Evolutionary conservation across 2,888 invertebrate genomes (phyloP).

Genomic region (Drosophila rellima): DNA sequence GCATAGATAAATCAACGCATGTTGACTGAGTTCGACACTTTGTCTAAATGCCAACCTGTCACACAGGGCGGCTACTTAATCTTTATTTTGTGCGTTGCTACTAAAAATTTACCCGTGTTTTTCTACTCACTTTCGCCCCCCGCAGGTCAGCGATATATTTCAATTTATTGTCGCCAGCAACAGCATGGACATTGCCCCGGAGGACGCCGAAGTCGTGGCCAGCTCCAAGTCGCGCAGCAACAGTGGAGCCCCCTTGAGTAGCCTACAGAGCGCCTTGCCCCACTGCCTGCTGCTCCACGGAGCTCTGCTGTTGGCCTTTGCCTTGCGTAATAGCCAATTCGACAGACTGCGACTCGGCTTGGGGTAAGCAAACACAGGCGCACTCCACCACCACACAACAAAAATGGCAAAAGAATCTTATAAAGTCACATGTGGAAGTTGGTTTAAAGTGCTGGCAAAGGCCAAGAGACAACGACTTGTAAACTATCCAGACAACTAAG

Average conservation of each 20-base stretch:
- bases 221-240: conserved; percentile 86
- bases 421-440: conserved; percentile 26
- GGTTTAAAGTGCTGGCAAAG: conserved; percentile 20
- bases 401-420: conserved; percentile 2
- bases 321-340: conserved; percentile 69
- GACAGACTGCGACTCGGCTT: conserved; percentile 68
- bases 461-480: conserved; percentile 22
- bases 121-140: not conserved
- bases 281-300: conserved; percentile 56
- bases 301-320: conserved; percentile 57
- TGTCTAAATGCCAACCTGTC: conserved; percentile 23
- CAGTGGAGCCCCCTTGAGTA: conserved; percentile 57
- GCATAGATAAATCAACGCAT: conserved; percentile 45
- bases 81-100: conserved; percentile 52
- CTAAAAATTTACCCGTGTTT: conserved; percentile 13
- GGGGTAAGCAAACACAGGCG: conserved; percentile 70
- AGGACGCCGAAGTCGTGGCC: conserved; percentile 86
- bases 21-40: conserved; percentile 47
- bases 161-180: conserved; percentile 87
- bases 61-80: conserved; percentile 52
- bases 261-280: conserved; percentile 51
- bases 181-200: conserved; percentile 84
- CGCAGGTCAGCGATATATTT: conserved; percentile 90
- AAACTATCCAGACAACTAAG: conserved; percentile 24
- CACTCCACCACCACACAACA: not conserved